Evolutionary conservation across 2,888 invertebrate genomes (phyloP).

Genomic region (Dendrolimus houi): DNA sequence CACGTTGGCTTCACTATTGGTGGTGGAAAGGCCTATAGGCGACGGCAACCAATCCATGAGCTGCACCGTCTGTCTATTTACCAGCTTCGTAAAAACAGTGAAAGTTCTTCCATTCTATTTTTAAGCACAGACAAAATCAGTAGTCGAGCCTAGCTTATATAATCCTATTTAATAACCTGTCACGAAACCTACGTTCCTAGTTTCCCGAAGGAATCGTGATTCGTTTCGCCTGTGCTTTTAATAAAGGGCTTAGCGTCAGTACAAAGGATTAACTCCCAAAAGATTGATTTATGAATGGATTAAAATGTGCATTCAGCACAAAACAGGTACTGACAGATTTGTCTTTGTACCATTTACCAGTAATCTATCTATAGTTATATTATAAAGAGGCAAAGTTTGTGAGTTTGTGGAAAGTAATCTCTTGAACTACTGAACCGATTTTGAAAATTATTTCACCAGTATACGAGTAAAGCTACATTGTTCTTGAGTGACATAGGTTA

Average conservation of each 20-base stretch:
- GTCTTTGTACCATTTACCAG: background rate
- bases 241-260: background rate
- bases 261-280: background rate
- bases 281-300: background rate
- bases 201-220: background rate
- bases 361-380: background rate
- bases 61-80: too few relatives aligned
- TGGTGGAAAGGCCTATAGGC: too few relatives aligned
- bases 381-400: too few relatives aligned
- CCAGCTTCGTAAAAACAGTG: too few relatives aligned
- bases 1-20: too few relatives aligned
- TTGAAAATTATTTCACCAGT: too few relatives aligned
- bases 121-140: background rate
- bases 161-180: constrained; percentile 7
- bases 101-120: too few relatives aligned
- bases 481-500: too few relatives aligned
- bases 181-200: background rate
- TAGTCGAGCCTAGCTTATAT: background rate
- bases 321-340: background rate
- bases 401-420: too few relatives aligned
- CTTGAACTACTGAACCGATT: too few relatives aligned
- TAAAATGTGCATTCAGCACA: background rate
- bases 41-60: too few relatives aligned
- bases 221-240: background rate
- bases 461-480: too few relatives aligned